Evolutionary conservation across 2,888 invertebrate genomes (phyloP), one percentile per base, ranked within the genome.

Genomic region (Torymus aiolomorphi): DNA sequence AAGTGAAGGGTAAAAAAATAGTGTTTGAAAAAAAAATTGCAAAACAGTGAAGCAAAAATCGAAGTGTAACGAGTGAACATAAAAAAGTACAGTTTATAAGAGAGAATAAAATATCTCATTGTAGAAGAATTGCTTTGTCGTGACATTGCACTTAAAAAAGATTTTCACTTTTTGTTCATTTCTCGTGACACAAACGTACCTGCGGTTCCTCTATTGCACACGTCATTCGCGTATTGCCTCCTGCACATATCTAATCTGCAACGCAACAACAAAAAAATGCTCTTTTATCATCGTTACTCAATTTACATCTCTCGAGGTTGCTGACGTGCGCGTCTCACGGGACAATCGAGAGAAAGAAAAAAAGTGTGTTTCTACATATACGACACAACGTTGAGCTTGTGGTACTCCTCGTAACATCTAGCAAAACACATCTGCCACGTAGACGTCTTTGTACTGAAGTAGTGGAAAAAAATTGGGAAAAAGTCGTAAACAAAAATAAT

Each of bases 181-280:
- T 71, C 62, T 66, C 66, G 52, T 75, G 85, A 86, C 86, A 89
- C 86, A 89, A 89, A 91, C 92, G 94, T 97, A 97, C 97, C 97
- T 96, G 97, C 97, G 88, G 97, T 97, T 93, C 97, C 97, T 94
- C 97, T 95, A 95, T 97, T 97, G 95, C 97, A 97, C 92, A 95
- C 95, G 93, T 97, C 97, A 94, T 95, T 96, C 91, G 96, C 95
- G 93, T 95, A 96, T 93, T 96, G 95, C 93, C 97, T 95, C 93
- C 97, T 95, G 96, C 97, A 97, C 97, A 97, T 97, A 96, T 97
- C 97, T 95, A 97, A 96, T 96, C 97, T 97, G 97, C 92, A 96
- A 96, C 90, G 92, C 91, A 92, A 92, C 92, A 93, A 93, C 89
- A 91, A 91, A 91, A 91, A 91, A 91, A 91, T 85, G 85, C 88